A percentile compares a stretch with the other conserved stretches of the same genome.
Evolutionary conservation across 2,888 invertebrate genomes (phyloP).

Genomic region (Pomacea canaliculata): DNA sequence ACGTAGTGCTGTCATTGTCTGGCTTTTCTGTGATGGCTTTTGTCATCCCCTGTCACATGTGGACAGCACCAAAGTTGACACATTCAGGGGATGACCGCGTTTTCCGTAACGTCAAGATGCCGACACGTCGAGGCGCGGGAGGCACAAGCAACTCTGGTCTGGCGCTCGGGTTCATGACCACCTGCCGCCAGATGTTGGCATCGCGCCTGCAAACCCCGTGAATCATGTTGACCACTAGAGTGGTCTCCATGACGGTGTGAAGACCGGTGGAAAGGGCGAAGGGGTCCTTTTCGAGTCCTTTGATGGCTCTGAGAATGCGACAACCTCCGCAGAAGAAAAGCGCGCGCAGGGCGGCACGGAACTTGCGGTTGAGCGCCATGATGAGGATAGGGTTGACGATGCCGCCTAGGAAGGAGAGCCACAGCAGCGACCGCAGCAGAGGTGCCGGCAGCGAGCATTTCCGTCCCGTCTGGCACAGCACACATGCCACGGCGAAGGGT

Average conservation of each 20-base stretch:
- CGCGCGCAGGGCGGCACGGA: slow-evolving; percentile 37
- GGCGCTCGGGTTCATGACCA: slow-evolving; percentile 2
- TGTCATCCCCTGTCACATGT: not conserved
- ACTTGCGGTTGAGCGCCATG: slow-evolving; percentile 46
- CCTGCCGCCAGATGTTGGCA: slow-evolving; percentile 10
- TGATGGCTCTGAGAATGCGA: slow-evolving; percentile 3
- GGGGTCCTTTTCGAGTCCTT: slow-evolving; percentile 22
- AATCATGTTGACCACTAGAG: slow-evolving; percentile 36
- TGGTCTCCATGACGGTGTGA: slow-evolving; percentile 42
- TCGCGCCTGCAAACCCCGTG: slow-evolving; percentile 15
- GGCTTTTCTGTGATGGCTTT: too few species aligned
- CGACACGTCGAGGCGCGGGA: not conserved
- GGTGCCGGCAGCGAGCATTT: slow-evolving; percentile 2
- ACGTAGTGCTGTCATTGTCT: too few species aligned
- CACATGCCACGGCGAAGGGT: slow-evolving; percentile 39
- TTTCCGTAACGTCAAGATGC: slow-evolving; percentile 20
- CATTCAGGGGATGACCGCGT: slow-evolving; percentile 19
- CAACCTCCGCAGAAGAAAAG: slow-evolving; percentile 31
- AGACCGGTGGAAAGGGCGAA: slow-evolving; percentile 48
- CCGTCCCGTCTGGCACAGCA: slow-evolving; percentile 26
- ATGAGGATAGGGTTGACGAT: slow-evolving; percentile 49
- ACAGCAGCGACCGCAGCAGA: slow-evolving; percentile 33
- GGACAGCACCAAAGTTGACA: not conserved
- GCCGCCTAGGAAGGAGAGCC: slow-evolving; percentile 44
- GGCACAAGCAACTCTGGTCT: not conserved